Percentiles rank a stretch among this genome's conserved stretches.
phyloP scores from a whole-genome alignment of 2,888 invertebrate genomes.

The Pyrrhia umbra region DNA sequence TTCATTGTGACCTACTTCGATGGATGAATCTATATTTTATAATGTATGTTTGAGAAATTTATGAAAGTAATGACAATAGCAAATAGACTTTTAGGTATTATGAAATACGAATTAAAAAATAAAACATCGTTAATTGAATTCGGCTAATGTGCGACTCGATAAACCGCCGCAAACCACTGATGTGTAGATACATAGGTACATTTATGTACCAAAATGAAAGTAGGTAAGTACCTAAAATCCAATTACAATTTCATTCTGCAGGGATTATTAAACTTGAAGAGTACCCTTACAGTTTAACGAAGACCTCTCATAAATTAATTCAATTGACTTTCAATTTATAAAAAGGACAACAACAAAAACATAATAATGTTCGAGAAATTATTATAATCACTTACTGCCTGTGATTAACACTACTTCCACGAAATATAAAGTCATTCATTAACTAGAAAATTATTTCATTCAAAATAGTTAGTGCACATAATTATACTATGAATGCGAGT shows the following conservation, averaged over 20 bases:
- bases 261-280: neutral
- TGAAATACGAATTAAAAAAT: too few species aligned
- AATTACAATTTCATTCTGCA: too few species aligned
- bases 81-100: too few species aligned
- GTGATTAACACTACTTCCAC: neutral
- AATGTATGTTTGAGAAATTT: too few species aligned
- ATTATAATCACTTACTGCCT: neutral
- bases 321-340: too few species aligned
- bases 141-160: neutral
- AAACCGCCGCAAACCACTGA: neutral
- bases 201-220: neutral
- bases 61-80: too few species aligned
- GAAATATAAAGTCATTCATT: neutral
- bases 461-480: neutral
- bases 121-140: neutral
- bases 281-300: neutral
- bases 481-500: neutral
- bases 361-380: neutral
- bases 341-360: too few species aligned
- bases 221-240: neutral
- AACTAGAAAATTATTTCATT: neutral
- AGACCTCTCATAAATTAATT: neutral
- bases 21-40: too few species aligned
- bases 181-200: neutral
- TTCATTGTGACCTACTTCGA: too few species aligned